These are phyloP conservation scores for Drosophila sp. DNA, from an alignment of 1,140 invertebrate species.

Conservation along the genomic window DNA sequence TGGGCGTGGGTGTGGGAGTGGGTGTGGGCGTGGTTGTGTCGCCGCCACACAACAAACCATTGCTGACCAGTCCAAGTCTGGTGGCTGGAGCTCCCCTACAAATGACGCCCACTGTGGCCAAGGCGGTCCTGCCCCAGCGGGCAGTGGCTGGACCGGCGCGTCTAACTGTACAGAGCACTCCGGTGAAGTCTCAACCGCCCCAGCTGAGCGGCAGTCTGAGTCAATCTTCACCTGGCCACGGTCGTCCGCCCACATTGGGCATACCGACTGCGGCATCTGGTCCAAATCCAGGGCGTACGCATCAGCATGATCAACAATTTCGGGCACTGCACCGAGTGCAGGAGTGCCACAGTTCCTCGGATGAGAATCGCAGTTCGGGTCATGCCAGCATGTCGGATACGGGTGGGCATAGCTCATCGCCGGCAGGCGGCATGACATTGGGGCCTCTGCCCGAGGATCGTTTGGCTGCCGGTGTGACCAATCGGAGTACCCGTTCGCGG, in stretches of 20 bases:
- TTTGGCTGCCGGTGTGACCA: slow-evolving; percentile 87
- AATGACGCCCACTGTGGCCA: slow-evolving; percentile 35
- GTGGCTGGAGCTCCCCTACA: slow-evolving; percentile 17
- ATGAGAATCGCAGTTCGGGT: slow-evolving; percentile 93
- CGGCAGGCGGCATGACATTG: slow-evolving; percentile 78
- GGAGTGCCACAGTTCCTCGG: slow-evolving; percentile 93
- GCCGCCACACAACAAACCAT: background rate
- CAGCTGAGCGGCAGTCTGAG: slow-evolving; percentile 84
- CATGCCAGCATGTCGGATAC: slow-evolving; percentile 96
- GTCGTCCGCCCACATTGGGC: slow-evolving; percentile 52
- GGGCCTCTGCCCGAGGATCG: slow-evolving; percentile 87
- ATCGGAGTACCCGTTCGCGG: slow-evolving; percentile 84
- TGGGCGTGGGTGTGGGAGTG: no score
- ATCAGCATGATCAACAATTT: slow-evolving; percentile 81
- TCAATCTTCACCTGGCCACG: slow-evolving; percentile 56
- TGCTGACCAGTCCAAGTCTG: slow-evolving; percentile 35
- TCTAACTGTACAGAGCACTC: slow-evolving; percentile 84
- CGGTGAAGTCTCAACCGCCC: slow-evolving; percentile 86
- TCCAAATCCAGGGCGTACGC: slow-evolving; percentile 42
- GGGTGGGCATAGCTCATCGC: slow-evolving; percentile 88
- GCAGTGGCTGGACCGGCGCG: slow-evolving; percentile 71
- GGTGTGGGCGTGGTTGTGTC: slow-evolving; percentile 17
- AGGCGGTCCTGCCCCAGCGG: slow-evolving; percentile 64
- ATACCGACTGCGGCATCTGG: slow-evolving; percentile 48
- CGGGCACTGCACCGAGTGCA: slow-evolving; percentile 84